These are phyloP conservation scores for Neosalanx taihuensis DNA, from an alignment of 2,797 vertebrate species.

Conservation along the genomic window DNA sequence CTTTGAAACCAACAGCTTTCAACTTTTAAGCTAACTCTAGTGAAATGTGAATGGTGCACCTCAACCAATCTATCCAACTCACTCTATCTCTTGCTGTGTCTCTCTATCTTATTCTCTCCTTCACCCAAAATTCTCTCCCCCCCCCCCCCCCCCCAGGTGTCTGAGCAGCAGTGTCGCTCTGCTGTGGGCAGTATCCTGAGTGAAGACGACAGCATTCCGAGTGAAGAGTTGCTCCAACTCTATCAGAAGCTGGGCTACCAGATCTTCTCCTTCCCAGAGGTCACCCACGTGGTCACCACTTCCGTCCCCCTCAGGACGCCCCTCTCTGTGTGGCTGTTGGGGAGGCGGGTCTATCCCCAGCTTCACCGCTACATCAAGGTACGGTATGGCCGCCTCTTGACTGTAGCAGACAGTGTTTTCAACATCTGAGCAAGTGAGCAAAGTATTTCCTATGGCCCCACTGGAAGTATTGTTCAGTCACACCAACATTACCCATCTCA, in stretches of 20 bases:
- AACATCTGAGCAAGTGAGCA: no score
- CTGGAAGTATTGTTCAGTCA: no score
- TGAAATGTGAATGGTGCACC: neutral
- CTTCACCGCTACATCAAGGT: constrained; percentile 87
- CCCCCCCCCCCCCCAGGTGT: constrained; percentile 64
- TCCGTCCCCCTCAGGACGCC: constrained; percentile 79
- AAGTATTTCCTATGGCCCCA: neutral
- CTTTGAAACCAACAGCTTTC: neutral
- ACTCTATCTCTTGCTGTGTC: neutral
- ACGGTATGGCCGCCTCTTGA: constrained; percentile 11
- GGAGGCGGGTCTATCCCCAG: constrained; percentile 79
- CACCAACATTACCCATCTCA: neutral
- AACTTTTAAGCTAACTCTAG: neutral
- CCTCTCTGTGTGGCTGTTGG: constrained; percentile 76
- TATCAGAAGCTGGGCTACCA: constrained; percentile 86
- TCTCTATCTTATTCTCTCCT: neutral
- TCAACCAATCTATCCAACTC: neutral
- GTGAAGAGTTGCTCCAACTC: constrained; percentile 73
- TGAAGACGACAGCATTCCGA: constrained; percentile 75
- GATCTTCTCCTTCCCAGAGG: constrained; percentile 84
- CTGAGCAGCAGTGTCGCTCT: constrained; percentile 77
- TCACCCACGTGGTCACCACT: constrained; percentile 83
- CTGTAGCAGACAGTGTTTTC: no score
- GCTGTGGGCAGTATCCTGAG: constrained; percentile 85
- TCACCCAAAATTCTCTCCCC: no score